Base-by-base conservation (phyloP, 2,888 invertebrate genomes). In the Colostygia pectinataria region DNA sequence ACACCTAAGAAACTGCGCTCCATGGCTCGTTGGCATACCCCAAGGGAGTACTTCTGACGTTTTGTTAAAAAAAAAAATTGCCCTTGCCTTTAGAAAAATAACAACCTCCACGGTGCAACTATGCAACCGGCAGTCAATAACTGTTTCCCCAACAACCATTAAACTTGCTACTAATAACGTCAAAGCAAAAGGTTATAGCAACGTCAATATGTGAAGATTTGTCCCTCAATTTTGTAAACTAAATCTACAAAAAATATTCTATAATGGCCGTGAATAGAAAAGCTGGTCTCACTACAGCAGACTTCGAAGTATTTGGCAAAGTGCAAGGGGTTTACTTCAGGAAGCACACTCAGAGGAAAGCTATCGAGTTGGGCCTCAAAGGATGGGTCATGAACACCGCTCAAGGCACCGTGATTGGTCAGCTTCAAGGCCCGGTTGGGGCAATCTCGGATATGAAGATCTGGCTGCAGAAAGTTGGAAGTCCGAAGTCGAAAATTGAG, bases 361-460 rank as follows among this genome's bases (percentile, higher is more conserved):
- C 93, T 0, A 80, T 80, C 7, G 91, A 92, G 58, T 80, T 95
- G 9, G 93, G 92, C 0, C 66, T 95, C 3, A 92, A 87, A 64
- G 95, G 95, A 41, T 95, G 94, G 94, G 94, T 94, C 57, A 94
- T 92, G 93, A 95, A 95, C 67, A 95, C 95, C 0, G 80, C 91
- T 4, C 83, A 90, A 57, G 94, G 93, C 0, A 95, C 95, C 0
- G 95, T 95, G 0, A 76, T 92, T 38, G 95, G 95, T 1, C 89
- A 91, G 47, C 47, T 95, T 31, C 93, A 95, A 82, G 95, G 95
- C 1, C 80, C 90, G 7, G 66, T 77, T 37, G 62, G 68, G 1
- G 91, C 91, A 56, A 70, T 95, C 25, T 88, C 91, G 4, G 88
- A 92, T 68, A 95, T 95, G 95, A 90, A 89, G 57, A 45, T 59